Percentiles rank a stretch among this genome's conserved stretches.
Conservation (phyloP, 2,797 vertebrate genomes). For the Ptychobarbus kaznakovi region DNA sequence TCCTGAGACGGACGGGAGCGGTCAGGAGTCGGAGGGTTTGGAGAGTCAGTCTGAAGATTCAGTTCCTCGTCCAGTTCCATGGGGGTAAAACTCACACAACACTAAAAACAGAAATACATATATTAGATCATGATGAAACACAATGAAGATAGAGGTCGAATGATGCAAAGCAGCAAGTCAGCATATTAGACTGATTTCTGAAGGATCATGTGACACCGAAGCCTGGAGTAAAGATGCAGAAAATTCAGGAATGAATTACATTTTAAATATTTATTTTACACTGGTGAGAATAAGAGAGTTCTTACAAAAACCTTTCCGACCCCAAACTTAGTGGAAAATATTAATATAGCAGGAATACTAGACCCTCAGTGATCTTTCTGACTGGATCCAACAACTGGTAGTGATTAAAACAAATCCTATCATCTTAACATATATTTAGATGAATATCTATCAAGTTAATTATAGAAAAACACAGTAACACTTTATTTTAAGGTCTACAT, state of each 20-base stretch:
- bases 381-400: no score
- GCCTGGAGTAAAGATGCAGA: not conserved
- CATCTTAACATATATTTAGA: no score
- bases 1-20: conserved; percentile 66
- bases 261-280: not conserved
- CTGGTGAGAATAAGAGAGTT: no score
- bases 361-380: no score
- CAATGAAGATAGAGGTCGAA: not conserved
- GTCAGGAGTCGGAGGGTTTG: conserved; percentile 60
- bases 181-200: not conserved
- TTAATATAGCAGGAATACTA: no score
- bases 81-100: conserved; percentile 71
- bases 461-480: no score
- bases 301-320: no score
- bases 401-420: no score
- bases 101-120: conserved; percentile 62
- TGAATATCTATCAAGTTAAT: no score
- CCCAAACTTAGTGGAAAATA: no score
- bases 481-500: not conserved
- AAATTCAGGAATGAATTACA: not conserved
- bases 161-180: not conserved
- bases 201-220: conserved; percentile 3
- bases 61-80: conserved; percentile 36
- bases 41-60: conserved; percentile 38
- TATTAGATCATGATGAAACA: not conserved